These are phyloP conservation scores for Trididemnum nubilum DNA, from an alignment of 23 tunicate genomes.

Conservation along the genomic window DNA sequence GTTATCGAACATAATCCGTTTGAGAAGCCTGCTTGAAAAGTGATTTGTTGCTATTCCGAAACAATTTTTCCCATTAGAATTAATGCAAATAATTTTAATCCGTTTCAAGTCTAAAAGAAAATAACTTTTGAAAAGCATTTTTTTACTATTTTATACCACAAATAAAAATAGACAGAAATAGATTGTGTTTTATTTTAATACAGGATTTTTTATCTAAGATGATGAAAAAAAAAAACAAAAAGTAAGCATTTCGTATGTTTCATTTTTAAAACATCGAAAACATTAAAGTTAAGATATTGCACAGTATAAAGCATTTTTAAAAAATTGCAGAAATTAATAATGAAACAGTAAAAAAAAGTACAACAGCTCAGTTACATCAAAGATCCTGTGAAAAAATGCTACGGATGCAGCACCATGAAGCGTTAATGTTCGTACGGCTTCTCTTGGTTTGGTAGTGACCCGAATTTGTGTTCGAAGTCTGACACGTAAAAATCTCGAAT, in stretches of 20 bases:
- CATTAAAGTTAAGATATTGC: background rate
- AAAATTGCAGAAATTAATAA: background rate
- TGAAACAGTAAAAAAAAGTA: background rate
- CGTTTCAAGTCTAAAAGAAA: background rate
- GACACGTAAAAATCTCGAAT: background rate
- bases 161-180: background rate
- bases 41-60: background rate
- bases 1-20: background rate
- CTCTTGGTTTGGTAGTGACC: background rate
- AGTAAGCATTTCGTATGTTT: background rate
- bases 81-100: background rate
- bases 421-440: background rate
- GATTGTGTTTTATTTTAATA: background rate
- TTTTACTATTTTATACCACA: background rate
- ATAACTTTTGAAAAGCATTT: background rate
- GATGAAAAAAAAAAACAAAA: background rate
- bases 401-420: background rate
- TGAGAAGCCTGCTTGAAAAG: background rate
- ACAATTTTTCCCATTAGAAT: background rate
- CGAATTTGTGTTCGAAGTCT: background rate
- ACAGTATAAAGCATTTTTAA: too few species aligned
- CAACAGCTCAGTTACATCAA: background rate
- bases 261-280: background rate
- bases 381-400: background rate
- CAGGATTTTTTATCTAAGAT: background rate